Percentiles rank a stretch among this genome's conserved stretches.
These are phyloP conservation scores for Patella pellucida DNA, from an alignment of 2,888 invertebrate species.

Conservation along the genomic window DNA sequence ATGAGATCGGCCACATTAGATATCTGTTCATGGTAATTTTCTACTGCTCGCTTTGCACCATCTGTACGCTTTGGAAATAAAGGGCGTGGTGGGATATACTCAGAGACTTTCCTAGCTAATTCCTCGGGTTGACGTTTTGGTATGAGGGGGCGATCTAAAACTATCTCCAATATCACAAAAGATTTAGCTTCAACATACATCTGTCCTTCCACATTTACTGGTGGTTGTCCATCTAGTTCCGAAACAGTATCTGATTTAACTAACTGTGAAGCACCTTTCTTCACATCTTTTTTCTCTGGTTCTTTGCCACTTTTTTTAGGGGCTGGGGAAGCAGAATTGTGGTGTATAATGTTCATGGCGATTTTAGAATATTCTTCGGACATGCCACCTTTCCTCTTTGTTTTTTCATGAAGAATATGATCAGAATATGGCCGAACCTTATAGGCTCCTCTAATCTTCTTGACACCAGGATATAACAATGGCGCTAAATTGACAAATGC, in stretches of 20 bases:
- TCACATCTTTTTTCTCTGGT: slow-evolving; percentile 59
- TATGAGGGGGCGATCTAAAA: slow-evolving; percentile 64
- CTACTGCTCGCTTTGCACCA: slow-evolving; percentile 68
- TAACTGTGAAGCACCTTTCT: slow-evolving; percentile 61
- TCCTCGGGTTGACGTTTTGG: slow-evolving; percentile 66
- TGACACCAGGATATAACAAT: slow-evolving; percentile 71
- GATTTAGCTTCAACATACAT: slow-evolving; percentile 68
- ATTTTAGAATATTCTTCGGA: slow-evolving; percentile 66
- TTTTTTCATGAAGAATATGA: slow-evolving; percentile 66
- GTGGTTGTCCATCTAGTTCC: slow-evolving; percentile 57
- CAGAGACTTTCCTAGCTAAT: slow-evolving; percentile 65
- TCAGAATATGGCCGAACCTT: slow-evolving; percentile 68
- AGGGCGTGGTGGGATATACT: slow-evolving; percentile 69
- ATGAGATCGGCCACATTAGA: slow-evolving; percentile 65
- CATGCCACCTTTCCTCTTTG: slow-evolving; percentile 57
- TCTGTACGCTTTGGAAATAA: slow-evolving; percentile 69
- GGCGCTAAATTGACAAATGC: slow-evolving; percentile 70
- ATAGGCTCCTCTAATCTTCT: slow-evolving; percentile 69
- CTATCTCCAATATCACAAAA: slow-evolving; percentile 68
- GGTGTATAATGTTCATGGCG: slow-evolving; percentile 61
- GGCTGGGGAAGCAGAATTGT: slow-evolving; percentile 58
- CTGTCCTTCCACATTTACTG: slow-evolving; percentile 68
- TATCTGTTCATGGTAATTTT: slow-evolving; percentile 68
- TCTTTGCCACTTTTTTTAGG: slow-evolving; percentile 60
- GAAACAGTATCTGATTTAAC: slow-evolving; percentile 62